A percentile compares a stretch with the other conserved stretches of the same genome.
Evolutionary conservation across 2,113 vertebrate species (phyloP).

Genomic region (Martes martes): DNA sequence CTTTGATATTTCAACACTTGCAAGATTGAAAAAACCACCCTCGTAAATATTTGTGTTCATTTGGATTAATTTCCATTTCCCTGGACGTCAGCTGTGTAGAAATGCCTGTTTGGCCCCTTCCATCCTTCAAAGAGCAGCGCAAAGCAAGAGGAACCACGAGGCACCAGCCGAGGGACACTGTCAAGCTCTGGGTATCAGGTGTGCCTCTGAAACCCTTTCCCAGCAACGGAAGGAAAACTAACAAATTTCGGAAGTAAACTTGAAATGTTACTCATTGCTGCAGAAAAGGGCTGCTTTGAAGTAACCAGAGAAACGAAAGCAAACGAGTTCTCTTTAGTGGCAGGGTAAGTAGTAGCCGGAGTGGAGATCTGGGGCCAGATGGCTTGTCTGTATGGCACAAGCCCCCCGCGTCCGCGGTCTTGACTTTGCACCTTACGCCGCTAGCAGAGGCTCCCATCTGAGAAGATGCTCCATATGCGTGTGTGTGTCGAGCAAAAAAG

Average conservation of each 20-base stretch:
- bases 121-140: conserved; percentile 35
- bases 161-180: conserved; percentile 12
- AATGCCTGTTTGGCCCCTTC: conserved; percentile 45
- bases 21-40: conserved; percentile 27
- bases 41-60: conserved; percentile 47
- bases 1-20: conserved; percentile 25
- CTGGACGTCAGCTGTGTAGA: conserved; percentile 40
- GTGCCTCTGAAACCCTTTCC: conserved; percentile 61
- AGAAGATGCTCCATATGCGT: background rate
- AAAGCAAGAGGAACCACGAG: background rate
- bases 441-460: background rate
- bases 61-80: conserved; percentile 46
- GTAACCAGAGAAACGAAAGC: conserved; percentile 44
- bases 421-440: background rate
- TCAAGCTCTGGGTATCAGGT: conserved; percentile 48
- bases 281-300: conserved; percentile 38
- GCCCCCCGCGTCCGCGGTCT: background rate
- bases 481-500: background rate
- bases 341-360: background rate
- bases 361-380: background rate
- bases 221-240: conserved; percentile 61
- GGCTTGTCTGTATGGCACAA: background rate
- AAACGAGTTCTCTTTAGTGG: conserved; percentile 26
- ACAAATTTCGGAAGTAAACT: conserved; percentile 62
- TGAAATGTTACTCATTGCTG: conserved; percentile 44